Evolutionary conservation across 2,797 vertebrate genomes (phyloP).

Genomic region (Falco peregrinus): DNA sequence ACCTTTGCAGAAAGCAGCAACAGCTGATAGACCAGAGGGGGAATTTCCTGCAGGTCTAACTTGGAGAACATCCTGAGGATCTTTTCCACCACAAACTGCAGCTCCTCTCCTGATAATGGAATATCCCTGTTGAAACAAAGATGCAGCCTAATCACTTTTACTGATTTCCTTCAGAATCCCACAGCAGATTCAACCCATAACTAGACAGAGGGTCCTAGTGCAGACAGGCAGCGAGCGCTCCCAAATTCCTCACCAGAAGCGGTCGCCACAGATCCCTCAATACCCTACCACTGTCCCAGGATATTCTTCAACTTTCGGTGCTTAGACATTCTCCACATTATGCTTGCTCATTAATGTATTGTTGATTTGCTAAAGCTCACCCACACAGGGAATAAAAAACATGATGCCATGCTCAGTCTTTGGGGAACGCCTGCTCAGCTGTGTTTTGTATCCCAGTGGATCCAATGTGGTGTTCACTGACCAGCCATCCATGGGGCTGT

Average conservation of each 20-base stretch:
- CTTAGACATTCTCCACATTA: background rate
- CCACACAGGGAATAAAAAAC: background rate
- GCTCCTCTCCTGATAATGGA: slow-evolving; percentile 87
- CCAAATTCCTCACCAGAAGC: background rate
- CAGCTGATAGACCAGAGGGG: slow-evolving; percentile 94
- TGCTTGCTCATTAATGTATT: background rate
- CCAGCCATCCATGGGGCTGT: background rate
- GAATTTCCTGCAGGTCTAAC: slow-evolving; percentile 93
- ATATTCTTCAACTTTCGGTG: background rate
- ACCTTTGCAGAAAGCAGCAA: slow-evolving; percentile 94
- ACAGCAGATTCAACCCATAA: background rate
- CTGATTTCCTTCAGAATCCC: background rate
- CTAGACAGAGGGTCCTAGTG: background rate
- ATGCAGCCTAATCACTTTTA: background rate
- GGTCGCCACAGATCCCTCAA: background rate
- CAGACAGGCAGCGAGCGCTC: background rate
- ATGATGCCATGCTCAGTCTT: background rate
- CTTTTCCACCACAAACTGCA: slow-evolving; percentile 91
- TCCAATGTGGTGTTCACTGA: background rate
- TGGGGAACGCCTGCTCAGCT: background rate
- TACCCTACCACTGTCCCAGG: background rate
- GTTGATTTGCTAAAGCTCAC: background rate
- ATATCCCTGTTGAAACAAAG: slow-evolving; percentile 83
- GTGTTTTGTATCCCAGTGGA: background rate
- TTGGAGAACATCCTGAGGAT: slow-evolving; percentile 88